These are phyloP conservation scores for Amazona vittata DNA, from an alignment of 2,113 vertebrate species.

Conservation along the genomic window DNA sequence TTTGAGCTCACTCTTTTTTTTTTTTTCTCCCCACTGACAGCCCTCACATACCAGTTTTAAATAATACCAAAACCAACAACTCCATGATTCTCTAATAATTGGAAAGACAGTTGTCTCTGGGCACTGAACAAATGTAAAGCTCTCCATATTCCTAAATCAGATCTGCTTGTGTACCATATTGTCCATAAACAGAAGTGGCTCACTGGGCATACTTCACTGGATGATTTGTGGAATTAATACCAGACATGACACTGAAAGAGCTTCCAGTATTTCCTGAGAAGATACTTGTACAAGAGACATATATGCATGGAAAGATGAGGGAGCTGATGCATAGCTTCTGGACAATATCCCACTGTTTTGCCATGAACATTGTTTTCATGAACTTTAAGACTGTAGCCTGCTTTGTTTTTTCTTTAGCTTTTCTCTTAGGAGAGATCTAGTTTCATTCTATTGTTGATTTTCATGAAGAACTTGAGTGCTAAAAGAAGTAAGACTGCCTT, in stretches of 20 bases:
- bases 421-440: not conserved
- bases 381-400: not conserved
- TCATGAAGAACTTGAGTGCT: not conserved
- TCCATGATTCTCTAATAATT: slow-evolving; percentile 5
- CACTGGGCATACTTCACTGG: not conserved
- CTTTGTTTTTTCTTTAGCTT: not conserved
- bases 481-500: not conserved
- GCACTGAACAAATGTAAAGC: not conserved
- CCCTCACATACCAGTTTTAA: slow-evolving; percentile 7
- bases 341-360: not conserved
- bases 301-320: not conserved
- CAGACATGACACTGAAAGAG: not conserved
- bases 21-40: not conserved
- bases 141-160: not conserved
- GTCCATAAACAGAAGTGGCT: not conserved
- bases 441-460: not conserved
- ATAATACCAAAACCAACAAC: not conserved
- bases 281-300: not conserved
- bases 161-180: slow-evolving; percentile 1
- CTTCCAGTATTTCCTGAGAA: not conserved
- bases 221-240: not conserved
- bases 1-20: not conserved
- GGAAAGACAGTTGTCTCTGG: not conserved
- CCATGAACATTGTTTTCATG: not conserved
- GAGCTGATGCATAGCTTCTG: not conserved